These are phyloP conservation scores for Orientallactaga sibirica DNA, from an alignment of 2,797 vertebrate genomes.

Conservation along the genomic window DNA sequence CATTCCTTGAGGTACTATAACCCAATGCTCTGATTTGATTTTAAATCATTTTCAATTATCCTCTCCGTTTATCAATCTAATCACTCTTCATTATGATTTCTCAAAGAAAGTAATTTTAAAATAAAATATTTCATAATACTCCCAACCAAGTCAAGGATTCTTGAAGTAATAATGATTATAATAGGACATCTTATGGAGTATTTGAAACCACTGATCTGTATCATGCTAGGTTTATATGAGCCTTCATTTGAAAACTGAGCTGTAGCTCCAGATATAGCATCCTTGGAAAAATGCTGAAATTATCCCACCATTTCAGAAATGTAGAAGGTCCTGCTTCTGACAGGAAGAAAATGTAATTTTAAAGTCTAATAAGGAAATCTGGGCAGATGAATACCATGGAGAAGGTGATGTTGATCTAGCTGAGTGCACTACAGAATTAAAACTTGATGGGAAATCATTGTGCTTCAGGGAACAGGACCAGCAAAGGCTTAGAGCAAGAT, in stretches of 20 bases:
- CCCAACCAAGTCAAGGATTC: background rate
- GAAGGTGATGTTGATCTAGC: slow-evolving; percentile 70
- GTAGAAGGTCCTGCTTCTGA: slow-evolving; percentile 22
- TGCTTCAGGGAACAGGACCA: slow-evolving; percentile 56
- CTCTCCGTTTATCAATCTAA: slow-evolving; percentile 24
- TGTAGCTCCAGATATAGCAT: slow-evolving; percentile 9
- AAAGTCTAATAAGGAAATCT: slow-evolving; percentile 77
- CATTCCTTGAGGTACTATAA: slow-evolving; percentile 63
- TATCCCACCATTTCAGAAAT: background rate
- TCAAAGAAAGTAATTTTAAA: slow-evolving; percentile 24
- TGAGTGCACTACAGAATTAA: slow-evolving; percentile 74
- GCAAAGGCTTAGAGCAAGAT: slow-evolving; percentile 41
- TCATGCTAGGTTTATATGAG: background rate
- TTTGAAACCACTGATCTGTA: slow-evolving; percentile 45
- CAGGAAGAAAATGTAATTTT: slow-evolving; percentile 70
- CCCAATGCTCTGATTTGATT: slow-evolving; percentile 30
- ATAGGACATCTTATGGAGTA: background rate
- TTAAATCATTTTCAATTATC: slow-evolving; percentile 52
- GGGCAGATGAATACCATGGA: slow-evolving; percentile 63
- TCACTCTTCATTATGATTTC: slow-evolving; percentile 24
- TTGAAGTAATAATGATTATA: slow-evolving; percentile 18
- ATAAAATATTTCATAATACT: slow-evolving; percentile 44
- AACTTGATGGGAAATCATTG: slow-evolving; percentile 76
- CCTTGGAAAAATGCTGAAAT: slow-evolving; percentile 55
- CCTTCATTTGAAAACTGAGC: slow-evolving; percentile 5